Evolutionary conservation across 1,140 invertebrate genomes (phyloP).

Genomic region (Parapsyche elsis): DNA sequence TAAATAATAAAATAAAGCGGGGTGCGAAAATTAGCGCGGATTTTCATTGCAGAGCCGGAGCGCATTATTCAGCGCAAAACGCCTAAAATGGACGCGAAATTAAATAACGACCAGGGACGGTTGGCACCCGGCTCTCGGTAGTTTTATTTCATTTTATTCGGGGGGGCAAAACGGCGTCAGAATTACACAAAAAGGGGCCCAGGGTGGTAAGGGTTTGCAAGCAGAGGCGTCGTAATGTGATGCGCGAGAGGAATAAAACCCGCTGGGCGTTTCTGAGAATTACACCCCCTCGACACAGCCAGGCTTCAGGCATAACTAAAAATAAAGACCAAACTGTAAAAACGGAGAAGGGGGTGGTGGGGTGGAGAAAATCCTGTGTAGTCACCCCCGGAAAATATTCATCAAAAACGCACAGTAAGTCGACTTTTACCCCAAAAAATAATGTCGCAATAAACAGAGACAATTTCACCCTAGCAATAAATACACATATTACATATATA

Average conservation of each 20-base stretch:
- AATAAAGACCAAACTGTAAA: constrained; percentile 39
- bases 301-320: constrained; percentile 44
- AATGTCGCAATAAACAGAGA: constrained; percentile 24
- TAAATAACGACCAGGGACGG: constrained; percentile 34
- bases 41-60: constrained; percentile 4
- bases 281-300: constrained; percentile 38
- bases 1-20: constrained; percentile 34
- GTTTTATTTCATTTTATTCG: constrained; percentile 34
- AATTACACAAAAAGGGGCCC: background rate
- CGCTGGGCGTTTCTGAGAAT: constrained; percentile 51
- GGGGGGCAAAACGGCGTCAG: constrained; percentile 4
- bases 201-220: background rate
- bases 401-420: constrained; percentile 40
- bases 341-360: constrained; percentile 24
- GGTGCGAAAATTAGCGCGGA: constrained; percentile 40
- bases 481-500: background rate
- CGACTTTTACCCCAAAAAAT: background rate
- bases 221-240: constrained; percentile 23
- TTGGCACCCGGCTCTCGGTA: constrained; percentile 13
- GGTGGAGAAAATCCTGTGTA: background rate
- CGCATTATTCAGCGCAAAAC: constrained; percentile 26
- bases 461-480: constrained; percentile 39
- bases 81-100: constrained; percentile 26
- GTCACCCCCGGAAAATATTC: constrained; percentile 48
- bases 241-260: constrained; percentile 44